phyloP scores from a whole-genome alignment of 1,140 invertebrate genomes.

The Helicoverpa armigera region DNA sequence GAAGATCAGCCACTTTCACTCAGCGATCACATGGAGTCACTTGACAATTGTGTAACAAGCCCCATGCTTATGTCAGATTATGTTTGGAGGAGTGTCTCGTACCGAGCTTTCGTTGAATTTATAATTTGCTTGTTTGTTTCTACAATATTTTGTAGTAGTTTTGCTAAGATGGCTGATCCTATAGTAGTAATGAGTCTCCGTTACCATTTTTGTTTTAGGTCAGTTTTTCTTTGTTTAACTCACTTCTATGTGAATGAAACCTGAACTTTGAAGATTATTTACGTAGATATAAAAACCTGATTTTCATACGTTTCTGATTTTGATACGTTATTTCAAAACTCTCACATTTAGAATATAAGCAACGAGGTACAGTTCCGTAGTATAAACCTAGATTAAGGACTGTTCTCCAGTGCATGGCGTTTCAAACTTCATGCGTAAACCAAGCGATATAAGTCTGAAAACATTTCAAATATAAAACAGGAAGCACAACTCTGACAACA shows the following conservation, averaged over 20 bases:
- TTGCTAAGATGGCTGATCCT: neutral
- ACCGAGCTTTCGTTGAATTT: neutral
- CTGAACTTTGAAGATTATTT: neutral
- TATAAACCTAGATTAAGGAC: neutral
- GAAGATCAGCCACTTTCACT: conserved; percentile 72
- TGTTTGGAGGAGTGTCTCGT: conserved; percentile 3
- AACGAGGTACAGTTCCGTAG: neutral
- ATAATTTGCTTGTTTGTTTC: neutral
- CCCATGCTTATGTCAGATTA: conserved; percentile 35
- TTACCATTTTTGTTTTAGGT: too few species aligned
- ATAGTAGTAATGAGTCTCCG: too few species aligned
- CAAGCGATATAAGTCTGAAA: neutral
- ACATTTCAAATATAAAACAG: too few species aligned
- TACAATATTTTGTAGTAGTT: neutral
- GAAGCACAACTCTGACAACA: too few species aligned
- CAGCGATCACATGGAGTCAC: conserved; percentile 23
- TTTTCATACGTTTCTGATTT: conserved; percentile 21
- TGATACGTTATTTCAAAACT: conserved; percentile 17
- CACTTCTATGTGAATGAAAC: too few species aligned
- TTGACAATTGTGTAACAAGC: conserved; percentile 56
- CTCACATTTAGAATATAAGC: conserved; percentile 23
- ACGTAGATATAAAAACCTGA: neutral
- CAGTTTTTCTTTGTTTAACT: too few species aligned
- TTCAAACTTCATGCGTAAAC: neutral
- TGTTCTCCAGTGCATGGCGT: neutral